These are phyloP conservation scores for Oryzaephilus surinamensis DNA, from an alignment of 1,140 invertebrate genomes.

Conservation along the genomic window DNA sequence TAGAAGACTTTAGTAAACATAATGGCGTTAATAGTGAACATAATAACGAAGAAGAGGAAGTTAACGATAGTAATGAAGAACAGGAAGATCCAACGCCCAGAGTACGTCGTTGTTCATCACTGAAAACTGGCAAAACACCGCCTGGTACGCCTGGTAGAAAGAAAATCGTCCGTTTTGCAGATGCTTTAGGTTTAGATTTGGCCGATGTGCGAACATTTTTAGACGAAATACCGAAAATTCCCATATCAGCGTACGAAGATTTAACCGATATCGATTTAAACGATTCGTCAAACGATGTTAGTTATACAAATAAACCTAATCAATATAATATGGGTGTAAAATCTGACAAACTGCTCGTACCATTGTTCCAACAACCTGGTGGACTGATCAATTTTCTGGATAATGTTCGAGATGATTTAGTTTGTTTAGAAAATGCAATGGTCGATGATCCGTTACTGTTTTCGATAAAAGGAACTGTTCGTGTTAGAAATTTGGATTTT, in stretches of 20 bases:
- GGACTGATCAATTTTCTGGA: conserved; percentile 67
- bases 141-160: conserved; percentile 80
- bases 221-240: conserved; percentile 80
- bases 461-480: conserved; percentile 73
- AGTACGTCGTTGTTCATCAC: conserved; percentile 68
- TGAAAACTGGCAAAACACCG: conserved; percentile 85
- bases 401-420: conserved; percentile 55
- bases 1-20: neutral
- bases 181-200: conserved; percentile 85
- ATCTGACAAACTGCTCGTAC: conserved; percentile 48
- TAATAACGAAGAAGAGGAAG: neutral
- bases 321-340: conserved; percentile 25
- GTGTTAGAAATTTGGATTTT: conserved; percentile 84
- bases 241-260: conserved; percentile 73
- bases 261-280: conserved; percentile 44
- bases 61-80: conserved; percentile 7
- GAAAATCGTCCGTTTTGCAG: conserved; percentile 92
- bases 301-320: neutral
- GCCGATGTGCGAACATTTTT: conserved; percentile 82
- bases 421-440: conserved; percentile 76
- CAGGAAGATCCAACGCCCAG: conserved; percentile 44
- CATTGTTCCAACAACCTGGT: conserved; percentile 76
- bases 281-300: conserved; percentile 28
- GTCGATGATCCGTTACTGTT: conserved; percentile 59
- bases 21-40: neutral